Evolutionary conservation across 2,113 vertebrate species (phyloP), one percentile per base, ranked within the genome.

Genomic region (Clarias gariepinus): DNA sequence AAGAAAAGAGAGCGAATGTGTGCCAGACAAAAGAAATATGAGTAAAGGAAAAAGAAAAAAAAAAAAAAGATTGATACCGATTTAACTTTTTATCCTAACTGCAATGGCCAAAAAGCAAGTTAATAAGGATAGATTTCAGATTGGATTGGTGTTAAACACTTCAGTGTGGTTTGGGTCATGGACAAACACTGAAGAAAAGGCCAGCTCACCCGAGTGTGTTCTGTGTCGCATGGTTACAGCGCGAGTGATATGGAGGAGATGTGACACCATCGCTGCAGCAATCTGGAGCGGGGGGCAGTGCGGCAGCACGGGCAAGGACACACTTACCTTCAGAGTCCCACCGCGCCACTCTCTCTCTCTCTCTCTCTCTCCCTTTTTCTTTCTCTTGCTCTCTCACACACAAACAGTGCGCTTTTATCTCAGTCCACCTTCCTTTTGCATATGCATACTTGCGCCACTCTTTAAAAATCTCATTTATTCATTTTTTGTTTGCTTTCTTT

Each of bases 301-400:
- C 83, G 47, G 82, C 81, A 83, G 82, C 76, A 63, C 77, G 89
- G 92, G 93, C 94, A 95, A 95, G 94, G 94, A 93, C 94, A 58
- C 89, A 0, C 91, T 92, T 94, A 94, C 94, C 94, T 95, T 95
- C 93, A 94, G 89, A 93, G 92, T 94, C 93, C 94, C 92, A 90
- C 81, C 89, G 90, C 89, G 87, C 92, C 91, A 85, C 89, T 91
- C 90, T 91, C 90, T 91, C 91, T 88, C 81, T 57, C 76, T 16
- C 47, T 21, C 58, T 30, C 1, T n/a, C 84, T 47, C 61, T 85
- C 28, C 66, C 6, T 64, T 53, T 41, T 53, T 74, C 69, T 19
- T 81, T n/a, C 80, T 69, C 90, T 91, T 89, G 90, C 91, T 91
- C 91, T 89, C 82, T 52, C 9, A 23, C 57, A 61, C 19, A 23